phyloP scores from a whole-genome alignment of 2,113 vertebrate species.

The Zapornia atra region DNA sequence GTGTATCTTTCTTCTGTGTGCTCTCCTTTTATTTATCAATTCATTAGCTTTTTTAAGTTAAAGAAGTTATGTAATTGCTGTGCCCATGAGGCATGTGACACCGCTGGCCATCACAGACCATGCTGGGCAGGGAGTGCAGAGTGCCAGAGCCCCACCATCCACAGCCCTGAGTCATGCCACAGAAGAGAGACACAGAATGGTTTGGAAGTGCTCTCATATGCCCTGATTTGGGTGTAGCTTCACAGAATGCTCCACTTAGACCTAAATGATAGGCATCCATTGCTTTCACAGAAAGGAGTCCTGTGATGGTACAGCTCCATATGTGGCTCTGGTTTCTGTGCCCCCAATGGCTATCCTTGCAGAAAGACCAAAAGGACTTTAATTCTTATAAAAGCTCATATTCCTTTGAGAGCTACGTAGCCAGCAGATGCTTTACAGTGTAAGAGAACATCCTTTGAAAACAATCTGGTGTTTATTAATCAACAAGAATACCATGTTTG shows the following conservation, averaged over 20 bases:
- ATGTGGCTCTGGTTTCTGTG: constrained; percentile 25
- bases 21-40: neutral
- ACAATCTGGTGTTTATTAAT: constrained; percentile 66
- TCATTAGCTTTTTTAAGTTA: neutral
- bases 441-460: constrained; percentile 50
- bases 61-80: neutral
- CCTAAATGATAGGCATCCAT: neutral
- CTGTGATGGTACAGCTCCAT: neutral
- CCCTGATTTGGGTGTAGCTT: neutral
- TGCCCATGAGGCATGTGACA: neutral
- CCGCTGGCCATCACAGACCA: neutral
- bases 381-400: neutral
- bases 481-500: constrained; percentile 40
- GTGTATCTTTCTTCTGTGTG: neutral
- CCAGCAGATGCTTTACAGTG: constrained; percentile 51
- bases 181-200: neutral
- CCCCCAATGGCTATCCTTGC: neutral
- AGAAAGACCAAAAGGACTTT: neutral
- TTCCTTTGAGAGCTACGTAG: neutral
- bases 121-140: neutral
- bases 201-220: neutral
- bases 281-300: neutral
- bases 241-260: neutral
- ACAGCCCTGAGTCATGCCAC: neutral
- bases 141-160: neutral